Base-by-base conservation (phyloP, 2,888 invertebrate species). In the Thymelicus lineola region DNA sequence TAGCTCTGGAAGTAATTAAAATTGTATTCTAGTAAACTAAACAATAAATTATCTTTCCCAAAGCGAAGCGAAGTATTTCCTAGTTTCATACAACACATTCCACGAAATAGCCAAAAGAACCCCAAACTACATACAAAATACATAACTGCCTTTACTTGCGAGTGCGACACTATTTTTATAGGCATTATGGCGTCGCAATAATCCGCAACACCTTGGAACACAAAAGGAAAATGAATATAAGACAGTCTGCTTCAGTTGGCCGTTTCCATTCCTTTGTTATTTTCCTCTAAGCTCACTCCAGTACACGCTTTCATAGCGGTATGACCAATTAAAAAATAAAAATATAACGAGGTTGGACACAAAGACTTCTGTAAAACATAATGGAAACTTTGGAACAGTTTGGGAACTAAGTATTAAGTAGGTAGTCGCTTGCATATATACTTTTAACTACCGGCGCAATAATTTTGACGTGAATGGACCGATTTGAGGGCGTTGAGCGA, bases 301-400 rank as follows among this genome's bases (percentile, higher is more conserved):
- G 58, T 66, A 58, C 58, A 65, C 45, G 38, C 50, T 61, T 45
- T 28, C 55, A 46, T 46, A 45, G 9, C 45, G 61, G 61, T 55
- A 15, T 55, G 55, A 68, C 62, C 57, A 57, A 68, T 68, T 68
- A 68, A 68, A 68, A 57, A 68, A 62, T 68, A 68, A 68, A 68
- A 62, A 62, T 57, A 57, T 68, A 57, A 68, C 62, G 57, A 55
- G 46, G n/a, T 57, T 48, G 68, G 62, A 68, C 62, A 28, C 58
- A 46, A 46, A 66, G 36, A 48, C 46, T 66, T n/a, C 53, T 20
- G 55, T 55, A 35, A 55, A 55, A 55, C 55, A 38, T 58, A 58
- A 36, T 36, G 28, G 58, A 15, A 58, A 58, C 58, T 58, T 38
- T 10, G n/a, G n/a, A 58, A 58, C 17, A n/a, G 14, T 28, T 55